Percentiles rank a stretch among this genome's conserved stretches.
Evolutionary conservation across 2,797 vertebrate species (phyloP).

Genomic region (Oreortyx pictus): DNA sequence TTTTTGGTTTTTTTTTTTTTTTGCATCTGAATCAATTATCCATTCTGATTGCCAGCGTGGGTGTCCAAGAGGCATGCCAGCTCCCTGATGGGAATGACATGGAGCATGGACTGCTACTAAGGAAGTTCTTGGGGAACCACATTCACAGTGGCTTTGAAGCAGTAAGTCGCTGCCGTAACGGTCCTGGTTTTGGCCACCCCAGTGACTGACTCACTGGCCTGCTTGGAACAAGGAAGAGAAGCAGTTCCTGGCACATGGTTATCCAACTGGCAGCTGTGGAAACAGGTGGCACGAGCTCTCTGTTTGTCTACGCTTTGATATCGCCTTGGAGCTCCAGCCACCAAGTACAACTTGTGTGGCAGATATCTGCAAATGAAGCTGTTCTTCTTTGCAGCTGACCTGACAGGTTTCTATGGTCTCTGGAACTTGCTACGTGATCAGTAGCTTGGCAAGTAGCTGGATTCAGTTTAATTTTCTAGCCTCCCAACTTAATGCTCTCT

Average conservation of each 20-base stretch:
- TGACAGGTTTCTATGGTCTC: not conserved
- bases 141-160: not conserved
- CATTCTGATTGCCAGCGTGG: not conserved
- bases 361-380: not conserved
- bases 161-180: not conserved
- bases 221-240: not conserved
- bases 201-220: not conserved
- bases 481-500: not conserved
- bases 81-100: not conserved
- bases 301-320: not conserved
- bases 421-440: not conserved
- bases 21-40: not conserved
- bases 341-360: not conserved
- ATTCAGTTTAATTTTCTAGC: not conserved
- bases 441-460: not conserved
- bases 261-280: not conserved
- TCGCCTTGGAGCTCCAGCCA: not conserved
- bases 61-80: not conserved
- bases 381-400: not conserved
- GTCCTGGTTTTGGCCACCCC: not conserved
- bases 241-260: not conserved
- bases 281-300: not conserved
- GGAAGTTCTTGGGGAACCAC: not conserved
- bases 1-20: not conserved
- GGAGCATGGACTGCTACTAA: not conserved